phyloP scores from a whole-genome alignment of 2,888 invertebrate genomes.

The Amphipoea oculea region DNA sequence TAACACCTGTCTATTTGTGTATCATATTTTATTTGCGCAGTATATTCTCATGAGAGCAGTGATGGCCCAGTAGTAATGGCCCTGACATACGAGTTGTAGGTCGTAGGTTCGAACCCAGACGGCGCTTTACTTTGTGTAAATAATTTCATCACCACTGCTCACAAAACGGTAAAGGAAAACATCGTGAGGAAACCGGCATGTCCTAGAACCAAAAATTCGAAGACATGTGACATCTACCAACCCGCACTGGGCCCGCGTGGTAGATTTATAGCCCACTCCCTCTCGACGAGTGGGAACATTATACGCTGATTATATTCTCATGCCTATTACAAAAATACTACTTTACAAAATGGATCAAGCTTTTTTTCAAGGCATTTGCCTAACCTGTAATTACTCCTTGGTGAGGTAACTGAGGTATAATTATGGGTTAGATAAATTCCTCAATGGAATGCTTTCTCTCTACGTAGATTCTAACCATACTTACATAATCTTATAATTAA shows the following conservation, averaged over 20 bases:
- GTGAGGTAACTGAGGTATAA: slow-evolving; percentile 19
- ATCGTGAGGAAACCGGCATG: not conserved
- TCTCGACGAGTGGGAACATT: too few relatives aligned
- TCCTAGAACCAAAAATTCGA: not conserved
- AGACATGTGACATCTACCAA: too few relatives aligned
- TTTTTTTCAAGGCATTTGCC: not conserved
- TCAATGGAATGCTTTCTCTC: slow-evolving; percentile 24
- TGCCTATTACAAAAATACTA: too few relatives aligned
- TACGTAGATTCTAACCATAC: not conserved
- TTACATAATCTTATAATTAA: slow-evolving; percentile 9
- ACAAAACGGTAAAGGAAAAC: not conserved
- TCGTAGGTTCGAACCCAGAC: not conserved
- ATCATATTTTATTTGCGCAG: not conserved
- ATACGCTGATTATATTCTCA: too few relatives aligned
- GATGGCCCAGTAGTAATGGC: not conserved
- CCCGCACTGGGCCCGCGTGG: too few relatives aligned
- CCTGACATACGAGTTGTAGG: not conserved
- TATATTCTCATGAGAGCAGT: not conserved
- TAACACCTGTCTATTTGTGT: not conserved
- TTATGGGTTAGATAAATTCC: slow-evolving; percentile 26
- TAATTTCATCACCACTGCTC: not conserved
- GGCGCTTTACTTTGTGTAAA: not conserved
- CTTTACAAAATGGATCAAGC: not conserved
- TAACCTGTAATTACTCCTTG: slow-evolving; percentile 22
- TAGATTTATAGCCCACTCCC: too few relatives aligned